phyloP scores from a whole-genome alignment of 2,888 invertebrate species.

The Ecliptopera silaceata region DNA sequence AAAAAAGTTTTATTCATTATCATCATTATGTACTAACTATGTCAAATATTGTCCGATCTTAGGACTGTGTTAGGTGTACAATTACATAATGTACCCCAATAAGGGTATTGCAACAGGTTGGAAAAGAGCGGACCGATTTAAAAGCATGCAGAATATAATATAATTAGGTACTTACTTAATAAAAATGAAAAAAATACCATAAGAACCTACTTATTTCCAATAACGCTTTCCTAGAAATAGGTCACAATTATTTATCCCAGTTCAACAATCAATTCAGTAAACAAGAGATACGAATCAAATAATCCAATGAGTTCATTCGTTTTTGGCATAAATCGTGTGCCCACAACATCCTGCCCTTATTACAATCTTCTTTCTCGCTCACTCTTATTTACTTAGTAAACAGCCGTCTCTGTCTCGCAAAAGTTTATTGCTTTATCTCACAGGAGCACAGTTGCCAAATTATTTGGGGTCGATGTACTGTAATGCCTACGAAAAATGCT shows the following conservation, averaged over 20 bases:
- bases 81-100: no score
- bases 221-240: neutral
- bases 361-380: constrained; percentile 4
- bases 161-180: no score
- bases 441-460: constrained; percentile 31
- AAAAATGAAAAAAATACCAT: no score
- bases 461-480: constrained; percentile 24
- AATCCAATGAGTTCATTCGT: constrained; percentile 1
- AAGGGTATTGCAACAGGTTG: no score
- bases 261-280: neutral
- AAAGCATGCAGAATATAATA: no score
- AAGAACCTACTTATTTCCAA: no score
- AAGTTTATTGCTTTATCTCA: constrained; percentile 27
- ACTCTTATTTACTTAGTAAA: neutral
- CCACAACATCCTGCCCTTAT: neutral
- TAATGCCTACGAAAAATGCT: constrained; percentile 14
- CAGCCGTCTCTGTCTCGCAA: constrained; percentile 20
- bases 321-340: constrained; percentile 18
- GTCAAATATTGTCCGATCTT: no score
- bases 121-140: no score
- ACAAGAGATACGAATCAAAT: neutral
- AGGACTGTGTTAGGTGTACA: no score
- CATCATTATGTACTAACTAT: no score
- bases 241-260: neutral
- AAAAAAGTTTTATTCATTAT: no score